A percentile compares a stretch with the other conserved stretches of the same genome.
phyloP scores from a whole-genome alignment of 2,113 vertebrate genomes.

The Elgaria multicarinata region DNA sequence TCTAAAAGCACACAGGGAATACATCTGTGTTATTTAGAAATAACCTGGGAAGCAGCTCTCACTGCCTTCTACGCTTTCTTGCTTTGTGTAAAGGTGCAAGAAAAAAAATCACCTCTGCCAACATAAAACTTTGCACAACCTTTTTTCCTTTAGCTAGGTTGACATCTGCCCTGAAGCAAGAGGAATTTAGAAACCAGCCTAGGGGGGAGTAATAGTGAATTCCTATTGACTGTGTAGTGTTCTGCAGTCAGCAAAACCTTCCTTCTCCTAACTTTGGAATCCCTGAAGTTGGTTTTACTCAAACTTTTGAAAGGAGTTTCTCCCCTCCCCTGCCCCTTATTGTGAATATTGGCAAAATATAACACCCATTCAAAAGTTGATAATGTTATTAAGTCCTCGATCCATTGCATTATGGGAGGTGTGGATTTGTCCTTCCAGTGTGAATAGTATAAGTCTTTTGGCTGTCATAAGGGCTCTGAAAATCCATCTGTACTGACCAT shows the following conservation, averaged over 20 bases:
- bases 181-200: conserved; percentile 12
- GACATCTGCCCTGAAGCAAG: background rate
- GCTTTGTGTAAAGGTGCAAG: conserved; percentile 11
- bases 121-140: background rate
- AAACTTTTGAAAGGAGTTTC: conserved; percentile 22
- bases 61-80: conserved; percentile 38
- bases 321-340: too few species aligned
- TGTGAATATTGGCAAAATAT: too few species aligned
- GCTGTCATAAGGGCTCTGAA: too few species aligned
- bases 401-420: too few species aligned
- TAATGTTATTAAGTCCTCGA: too few species aligned
- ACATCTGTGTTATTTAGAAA: background rate
- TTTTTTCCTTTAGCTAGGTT: background rate
- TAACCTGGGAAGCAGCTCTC: background rate
- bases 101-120: background rate
- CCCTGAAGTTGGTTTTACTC: conserved; percentile 11
- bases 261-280: conserved; percentile 12
- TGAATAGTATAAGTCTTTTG: too few species aligned
- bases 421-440: too few species aligned
- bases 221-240: conserved; percentile 13
- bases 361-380: too few species aligned
- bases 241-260: conserved; percentile 29
- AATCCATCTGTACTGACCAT: too few species aligned
- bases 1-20: background rate
- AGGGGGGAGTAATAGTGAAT: conserved; percentile 3